Conservation (phyloP, 2,888 invertebrate genomes). For the Lamellibrachia satsuma region DNA sequence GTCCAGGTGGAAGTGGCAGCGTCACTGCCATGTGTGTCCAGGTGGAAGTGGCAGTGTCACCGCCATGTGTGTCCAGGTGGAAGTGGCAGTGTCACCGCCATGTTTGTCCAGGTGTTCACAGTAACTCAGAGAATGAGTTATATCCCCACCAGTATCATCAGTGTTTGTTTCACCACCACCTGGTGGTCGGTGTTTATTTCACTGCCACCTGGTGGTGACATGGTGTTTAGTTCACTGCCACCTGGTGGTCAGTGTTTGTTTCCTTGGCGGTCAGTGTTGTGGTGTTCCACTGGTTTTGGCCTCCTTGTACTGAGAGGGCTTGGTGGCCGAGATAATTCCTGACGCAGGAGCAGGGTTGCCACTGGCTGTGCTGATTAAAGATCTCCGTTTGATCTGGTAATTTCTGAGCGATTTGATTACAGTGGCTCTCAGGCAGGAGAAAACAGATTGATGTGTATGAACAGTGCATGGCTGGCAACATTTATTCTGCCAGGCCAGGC, state of each 20-base stretch:
- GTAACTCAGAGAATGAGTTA: neutral
- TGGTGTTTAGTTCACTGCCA: neutral
- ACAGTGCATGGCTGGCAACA: constrained; percentile 12
- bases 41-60: too few relatives aligned
- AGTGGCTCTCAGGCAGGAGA: neutral
- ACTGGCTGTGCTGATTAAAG: neutral
- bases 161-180: neutral
- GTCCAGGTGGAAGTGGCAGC: too few relatives aligned
- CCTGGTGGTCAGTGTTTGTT: constrained; percentile 3
- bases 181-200: neutral
- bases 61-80: too few relatives aligned
- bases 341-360: neutral
- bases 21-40: too few relatives aligned
- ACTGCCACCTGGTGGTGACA: neutral
- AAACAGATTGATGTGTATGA: neutral
- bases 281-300: neutral
- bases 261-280: neutral
- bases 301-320: neutral
- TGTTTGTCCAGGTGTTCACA: too few relatives aligned
- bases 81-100: too few relatives aligned
- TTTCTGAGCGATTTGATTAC: constrained; percentile 12
- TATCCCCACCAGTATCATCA: neutral
- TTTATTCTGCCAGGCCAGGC: neutral
- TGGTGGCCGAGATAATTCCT: constrained; percentile 12
- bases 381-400: constrained; percentile 5